These are phyloP conservation scores for Tangara arthus DNA, from an alignment of 2,797 vertebrate genomes.

Conservation along the genomic window DNA sequence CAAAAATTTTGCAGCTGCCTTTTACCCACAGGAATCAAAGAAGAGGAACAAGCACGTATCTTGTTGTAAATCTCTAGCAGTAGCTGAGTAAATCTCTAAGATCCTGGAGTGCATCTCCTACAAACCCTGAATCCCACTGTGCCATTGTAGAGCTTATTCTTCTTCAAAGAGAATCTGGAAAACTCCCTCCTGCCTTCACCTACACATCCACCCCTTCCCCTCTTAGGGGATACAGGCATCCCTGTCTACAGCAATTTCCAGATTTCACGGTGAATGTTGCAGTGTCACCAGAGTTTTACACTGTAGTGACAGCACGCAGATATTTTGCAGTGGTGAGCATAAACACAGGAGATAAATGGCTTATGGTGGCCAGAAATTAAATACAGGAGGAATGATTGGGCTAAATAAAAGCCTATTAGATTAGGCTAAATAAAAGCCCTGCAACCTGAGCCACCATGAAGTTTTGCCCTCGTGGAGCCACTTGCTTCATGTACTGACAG, in stretches of 20 bases:
- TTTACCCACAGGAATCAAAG: not conserved
- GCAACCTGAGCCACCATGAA: not conserved
- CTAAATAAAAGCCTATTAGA: not conserved
- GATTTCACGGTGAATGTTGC: not conserved
- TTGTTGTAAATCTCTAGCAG: not conserved
- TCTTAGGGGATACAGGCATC: not conserved
- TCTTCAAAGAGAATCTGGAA: not conserved
- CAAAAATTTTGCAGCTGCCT: not conserved
- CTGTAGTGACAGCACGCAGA: not conserved
- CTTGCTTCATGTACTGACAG: not conserved
- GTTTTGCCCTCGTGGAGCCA: not conserved
- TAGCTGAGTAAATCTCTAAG: not conserved
- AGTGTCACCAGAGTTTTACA: not conserved
- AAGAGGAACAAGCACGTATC: not conserved
- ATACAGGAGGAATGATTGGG: not conserved
- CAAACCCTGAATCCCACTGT: too few relatives aligned
- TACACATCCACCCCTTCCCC: not conserved
- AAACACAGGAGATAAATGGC: not conserved
- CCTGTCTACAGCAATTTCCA: not conserved
- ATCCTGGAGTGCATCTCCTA: not conserved
- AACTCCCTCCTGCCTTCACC: not conserved
- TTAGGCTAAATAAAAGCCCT: not conserved
- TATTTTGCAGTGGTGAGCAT: not conserved
- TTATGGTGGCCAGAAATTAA: not conserved
- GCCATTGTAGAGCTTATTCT: not conserved